Conservation (phyloP, 2,888 invertebrate genomes). For the Lobophora halterata region DNA sequence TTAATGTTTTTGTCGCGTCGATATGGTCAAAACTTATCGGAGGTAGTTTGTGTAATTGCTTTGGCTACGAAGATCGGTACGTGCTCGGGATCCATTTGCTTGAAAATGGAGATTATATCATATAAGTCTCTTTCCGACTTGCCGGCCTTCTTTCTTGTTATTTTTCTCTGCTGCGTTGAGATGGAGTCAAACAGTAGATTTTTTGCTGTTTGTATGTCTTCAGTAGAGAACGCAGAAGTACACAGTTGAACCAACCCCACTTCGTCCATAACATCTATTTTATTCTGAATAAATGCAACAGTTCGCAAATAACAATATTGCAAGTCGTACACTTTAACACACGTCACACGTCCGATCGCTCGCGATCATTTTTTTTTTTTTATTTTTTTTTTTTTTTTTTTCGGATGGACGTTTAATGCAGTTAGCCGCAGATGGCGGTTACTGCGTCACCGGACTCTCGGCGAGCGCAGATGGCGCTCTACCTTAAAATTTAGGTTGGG, state of each 20-base stretch:
- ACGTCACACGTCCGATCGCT: constrained; percentile 1
- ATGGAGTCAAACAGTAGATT: neutral
- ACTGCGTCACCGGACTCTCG: no score
- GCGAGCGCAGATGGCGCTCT: no score
- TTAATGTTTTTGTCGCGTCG: neutral
- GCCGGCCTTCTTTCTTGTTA: neutral
- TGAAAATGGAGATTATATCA: neutral
- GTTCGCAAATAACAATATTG: neutral
- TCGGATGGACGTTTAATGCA: no score
- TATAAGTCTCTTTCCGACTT: neutral
- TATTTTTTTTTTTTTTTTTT: no score
- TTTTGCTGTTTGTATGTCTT: neutral
- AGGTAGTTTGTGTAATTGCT: no score
- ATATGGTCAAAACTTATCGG: neutral
- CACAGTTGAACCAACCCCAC: neutral
- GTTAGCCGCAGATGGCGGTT: no score
- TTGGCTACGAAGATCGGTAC: no score
- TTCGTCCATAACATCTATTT: no score
- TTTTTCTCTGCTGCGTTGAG: neutral
- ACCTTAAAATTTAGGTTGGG: no score
- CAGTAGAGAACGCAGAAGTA: neutral
- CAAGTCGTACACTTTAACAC: constrained; percentile 1
- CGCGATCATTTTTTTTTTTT: no score
- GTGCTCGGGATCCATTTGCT: neutral
- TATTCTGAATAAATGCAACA: no score